Percentiles rank a stretch among this genome's conserved stretches.
Evolutionary conservation across 1,140 invertebrate species (phyloP).

Genomic region (Pteromalus puparum): DNA sequence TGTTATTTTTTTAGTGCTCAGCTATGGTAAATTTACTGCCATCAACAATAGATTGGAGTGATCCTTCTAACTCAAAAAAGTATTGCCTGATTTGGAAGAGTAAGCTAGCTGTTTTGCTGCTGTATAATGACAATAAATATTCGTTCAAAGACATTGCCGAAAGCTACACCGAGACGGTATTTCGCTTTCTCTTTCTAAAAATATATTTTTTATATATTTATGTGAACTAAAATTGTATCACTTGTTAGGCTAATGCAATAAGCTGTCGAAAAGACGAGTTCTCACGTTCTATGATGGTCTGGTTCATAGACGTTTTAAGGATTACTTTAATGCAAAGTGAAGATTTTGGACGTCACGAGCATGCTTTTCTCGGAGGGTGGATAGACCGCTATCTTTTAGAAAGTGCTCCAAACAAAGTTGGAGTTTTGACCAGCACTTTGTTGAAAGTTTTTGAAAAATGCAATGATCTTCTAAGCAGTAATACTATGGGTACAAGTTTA

Average conservation of each 20-base stretch:
- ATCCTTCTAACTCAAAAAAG: conserved; percentile 57
- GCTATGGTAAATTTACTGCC: conserved; percentile 69
- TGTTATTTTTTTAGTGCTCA: conserved; percentile 59
- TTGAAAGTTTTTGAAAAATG: conserved; percentile 65
- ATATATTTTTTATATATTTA: neutral
- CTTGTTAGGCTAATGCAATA: conserved; percentile 62
- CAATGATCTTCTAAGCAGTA: conserved; percentile 35
- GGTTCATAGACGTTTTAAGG: conserved; percentile 69
- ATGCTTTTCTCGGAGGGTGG: conserved; percentile 71
- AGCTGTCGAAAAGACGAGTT: conserved; percentile 66
- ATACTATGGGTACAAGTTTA: conserved; percentile 21
- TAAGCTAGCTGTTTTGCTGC: conserved; percentile 66
- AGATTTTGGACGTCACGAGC: conserved; percentile 64
- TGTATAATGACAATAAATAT: conserved; percentile 65
- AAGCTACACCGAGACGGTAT: conserved; percentile 60
- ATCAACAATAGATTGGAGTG: conserved; percentile 56
- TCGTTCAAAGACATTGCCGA: conserved; percentile 61
- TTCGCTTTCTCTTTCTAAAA: conserved; percentile 39
- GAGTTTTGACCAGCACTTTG: conserved; percentile 62
- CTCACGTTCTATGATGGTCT: conserved; percentile 65
- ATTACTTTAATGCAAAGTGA: conserved; percentile 64
- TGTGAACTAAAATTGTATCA: neutral
- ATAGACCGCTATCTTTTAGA: conserved; percentile 68
- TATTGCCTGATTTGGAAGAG: conserved; percentile 69
- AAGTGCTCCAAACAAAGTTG: conserved; percentile 63